Evolutionary conservation across 30 jellyfish, hydroid and myxozoan species (phyloP).

Genomic region (Aurelia sp.): DNA sequence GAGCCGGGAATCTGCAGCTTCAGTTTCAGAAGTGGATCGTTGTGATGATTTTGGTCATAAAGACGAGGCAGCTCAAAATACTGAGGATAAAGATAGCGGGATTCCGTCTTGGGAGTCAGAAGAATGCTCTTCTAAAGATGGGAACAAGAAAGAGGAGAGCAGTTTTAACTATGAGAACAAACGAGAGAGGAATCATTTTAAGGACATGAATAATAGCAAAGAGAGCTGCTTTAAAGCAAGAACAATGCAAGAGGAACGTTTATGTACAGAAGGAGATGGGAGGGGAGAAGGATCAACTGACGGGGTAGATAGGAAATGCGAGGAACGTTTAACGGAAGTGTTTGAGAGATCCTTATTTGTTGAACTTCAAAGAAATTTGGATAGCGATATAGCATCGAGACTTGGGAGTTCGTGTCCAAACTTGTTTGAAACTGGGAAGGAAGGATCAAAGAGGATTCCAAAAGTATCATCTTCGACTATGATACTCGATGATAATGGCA

Average conservation of each 20-base stretch:
- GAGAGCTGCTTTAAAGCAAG: no score
- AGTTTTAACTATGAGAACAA: no score
- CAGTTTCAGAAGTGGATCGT: neutral
- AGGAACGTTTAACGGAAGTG: neutral
- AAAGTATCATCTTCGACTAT: no score
- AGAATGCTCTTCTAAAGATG: conserved; percentile 34
- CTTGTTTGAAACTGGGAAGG: conserved; percentile 2
- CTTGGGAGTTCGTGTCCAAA: neutral
- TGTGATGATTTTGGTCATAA: neutral
- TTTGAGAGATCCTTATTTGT: no score
- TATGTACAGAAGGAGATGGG: no score
- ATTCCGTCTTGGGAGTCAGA: conserved; percentile 67
- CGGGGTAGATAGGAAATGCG: no score
- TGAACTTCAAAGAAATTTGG: neutral
- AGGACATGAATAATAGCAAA: no score
- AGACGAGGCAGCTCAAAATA: neutral
- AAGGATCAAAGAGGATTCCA: neutral
- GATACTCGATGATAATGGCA: no score
- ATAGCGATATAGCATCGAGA: neutral
- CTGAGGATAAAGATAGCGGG: conserved; percentile 65
- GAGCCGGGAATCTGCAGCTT: neutral
- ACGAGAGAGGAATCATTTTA: no score
- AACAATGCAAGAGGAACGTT: no score
- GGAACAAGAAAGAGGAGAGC: neutral
- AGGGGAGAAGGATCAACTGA: no score